Conservation (phyloP, 2,888 invertebrate species). For the Metellina segmentata region DNA sequence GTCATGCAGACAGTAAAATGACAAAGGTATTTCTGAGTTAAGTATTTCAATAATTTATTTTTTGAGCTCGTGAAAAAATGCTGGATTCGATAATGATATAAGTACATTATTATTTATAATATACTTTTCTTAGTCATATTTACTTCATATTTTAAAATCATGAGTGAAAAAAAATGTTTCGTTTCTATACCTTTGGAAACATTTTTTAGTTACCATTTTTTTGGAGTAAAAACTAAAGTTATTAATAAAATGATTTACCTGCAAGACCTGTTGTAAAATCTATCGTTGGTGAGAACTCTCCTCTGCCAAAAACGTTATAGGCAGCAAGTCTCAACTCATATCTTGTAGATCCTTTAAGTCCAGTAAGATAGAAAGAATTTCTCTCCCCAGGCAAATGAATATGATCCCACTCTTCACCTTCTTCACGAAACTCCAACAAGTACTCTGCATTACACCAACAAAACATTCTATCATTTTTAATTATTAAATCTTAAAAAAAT, state of each 20-base stretch:
- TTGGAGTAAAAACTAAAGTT: not conserved
- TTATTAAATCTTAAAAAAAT: too few relatives aligned
- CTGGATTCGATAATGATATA: too few relatives aligned
- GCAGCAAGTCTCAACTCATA: conserved; percentile 80
- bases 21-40: too few relatives aligned
- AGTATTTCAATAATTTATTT: too few relatives aligned
- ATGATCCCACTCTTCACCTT: conserved; percentile 74
- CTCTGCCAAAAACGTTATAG: conserved; percentile 80
- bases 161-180: not conserved
- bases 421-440: conserved; percentile 71
- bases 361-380: conserved; percentile 66
- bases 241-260: conserved; percentile 77
- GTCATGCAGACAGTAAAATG: too few relatives aligned
- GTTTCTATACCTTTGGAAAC: not conserved
- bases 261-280: conserved; percentile 80
- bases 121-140: not conserved
- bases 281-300: conserved; percentile 79
- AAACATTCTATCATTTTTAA: not conserved
- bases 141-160: not conserved
- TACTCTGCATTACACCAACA: conserved; percentile 54
- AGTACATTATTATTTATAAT: too few relatives aligned
- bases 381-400: conserved; percentile 72
- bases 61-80: too few relatives aligned
- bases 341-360: conserved; percentile 78
- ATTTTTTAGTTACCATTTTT: not conserved